Base-by-base conservation (phyloP, 2,113 vertebrate genomes). In the Tympanuchus pallidicinctus region DNA sequence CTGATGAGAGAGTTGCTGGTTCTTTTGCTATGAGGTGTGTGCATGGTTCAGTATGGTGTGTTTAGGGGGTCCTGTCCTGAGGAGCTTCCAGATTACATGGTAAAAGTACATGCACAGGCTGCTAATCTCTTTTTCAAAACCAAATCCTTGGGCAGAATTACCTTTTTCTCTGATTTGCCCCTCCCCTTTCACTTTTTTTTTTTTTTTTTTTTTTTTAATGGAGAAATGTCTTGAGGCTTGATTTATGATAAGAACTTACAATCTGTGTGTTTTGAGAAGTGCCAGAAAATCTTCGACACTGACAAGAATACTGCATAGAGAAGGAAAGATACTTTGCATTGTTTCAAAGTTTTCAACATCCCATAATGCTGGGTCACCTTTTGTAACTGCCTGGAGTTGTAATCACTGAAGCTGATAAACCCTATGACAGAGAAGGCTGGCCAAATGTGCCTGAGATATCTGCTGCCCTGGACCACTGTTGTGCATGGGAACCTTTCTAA, bases 231-330 rank as follows among this genome's bases (percentile, higher is more conserved):
- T 91, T 38, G 92, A 89, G 45, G 61, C 66, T 40, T 92, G 45
- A 83, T 81, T 93, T 21, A 56, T 81, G 42, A 77, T 45, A 81
- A 74, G 34, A 83, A 40, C 56, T 56, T 92, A 0, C 82, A 59
- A 89, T 93, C 83, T 92, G 42, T 70, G 71, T 82, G 78, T 56
- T 92, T 72, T 75, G 76, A 92, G 67, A 80, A 82, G 69, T 83
- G 82, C 42, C 82, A 94, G 64, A 82, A 94, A 90, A 94, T 81
- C 60, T 60, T 71, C 74, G 75, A 70, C 69, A 64, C 63, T 80
- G 72, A 70, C 64, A 60, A 43, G 64, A 89, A 73, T 10, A 91
- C 40, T 19, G 28, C 48, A 11, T 16, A 81, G 64, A 69, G 42
- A 86, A 86, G 64, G 56, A 65, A 92, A 88, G 38, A 94, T 38